Evolutionary conservation across 2,888 invertebrate species (phyloP), one percentile per base, ranked within the genome.

Genomic region (Agrochola macilenta): DNA sequence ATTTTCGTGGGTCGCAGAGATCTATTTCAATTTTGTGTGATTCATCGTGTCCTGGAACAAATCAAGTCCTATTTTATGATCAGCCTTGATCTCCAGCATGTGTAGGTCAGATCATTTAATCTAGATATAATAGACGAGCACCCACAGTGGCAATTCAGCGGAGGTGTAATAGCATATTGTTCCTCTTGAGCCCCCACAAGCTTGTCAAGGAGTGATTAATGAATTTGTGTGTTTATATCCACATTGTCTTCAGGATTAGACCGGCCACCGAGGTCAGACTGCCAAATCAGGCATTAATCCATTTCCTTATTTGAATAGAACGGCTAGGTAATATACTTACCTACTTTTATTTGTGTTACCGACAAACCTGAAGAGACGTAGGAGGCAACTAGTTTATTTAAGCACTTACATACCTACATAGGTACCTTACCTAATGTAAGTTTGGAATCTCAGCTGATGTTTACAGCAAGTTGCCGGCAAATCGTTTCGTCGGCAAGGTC

Each of bases 131-230:
- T 90, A 87, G 86, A 85, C 87, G 81, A 88, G 92, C 94, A 94
- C 94, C 94, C 92, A 94, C 94, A 88, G 89, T 69, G 82, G 76
- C 79, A 87, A 88, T 89, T 89, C 86, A 88, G 92, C 90, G 93
- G 92, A 94, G 95, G 94, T 93, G 94, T 94, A 94, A 93, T 93
- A 91, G 91, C 89, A 84, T 88, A 93, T 93, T 92, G 93, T 93
- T 91, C 85, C 90, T 85, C 79, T 73, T 78, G 65, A 89, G 90
- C 94, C 92, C 92, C 93, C 93, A 89, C 94, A 88, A 80, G 79
- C 81, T 81, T 84, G 88, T 86, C 87, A 87, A 87, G 89, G 79
- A 81, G 90, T 90, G 89, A 89, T 88, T 88, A 90, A 91, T 91
- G 82, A 87, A 89, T 90, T 89, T 85, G 83, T 86, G 83, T 69